Evolutionary conservation across 2,797 vertebrate species (phyloP).

Genomic region (Pyrocephalus nanus): DNA sequence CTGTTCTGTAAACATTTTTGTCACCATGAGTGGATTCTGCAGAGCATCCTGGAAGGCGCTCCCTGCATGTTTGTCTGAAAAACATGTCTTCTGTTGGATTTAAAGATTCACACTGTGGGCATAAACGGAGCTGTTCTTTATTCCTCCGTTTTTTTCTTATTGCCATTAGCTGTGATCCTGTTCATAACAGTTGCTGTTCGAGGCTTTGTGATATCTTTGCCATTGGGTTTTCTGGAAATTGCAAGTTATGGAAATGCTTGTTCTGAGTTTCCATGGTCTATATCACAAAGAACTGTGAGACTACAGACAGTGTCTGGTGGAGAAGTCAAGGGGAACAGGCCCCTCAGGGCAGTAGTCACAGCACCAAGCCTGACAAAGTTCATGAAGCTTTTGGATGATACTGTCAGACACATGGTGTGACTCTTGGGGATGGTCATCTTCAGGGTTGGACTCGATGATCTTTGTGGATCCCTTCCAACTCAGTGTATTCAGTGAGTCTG

Average conservation of each 20-base stretch:
- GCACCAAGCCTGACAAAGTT: background rate
- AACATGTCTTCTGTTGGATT: background rate
- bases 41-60: constrained; percentile 1
- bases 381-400: background rate
- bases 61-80: background rate
- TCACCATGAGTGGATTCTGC: background rate
- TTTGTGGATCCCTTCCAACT: background rate
- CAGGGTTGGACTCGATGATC: background rate
- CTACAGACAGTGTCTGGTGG: background rate
- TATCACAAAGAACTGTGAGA: background rate
- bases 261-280: background rate
- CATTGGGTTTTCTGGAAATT: background rate
- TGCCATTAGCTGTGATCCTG: background rate
- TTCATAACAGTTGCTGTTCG: background rate
- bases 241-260: background rate
- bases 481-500: background rate
- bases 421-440: background rate
- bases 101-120: background rate
- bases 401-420: background rate
- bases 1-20: background rate
- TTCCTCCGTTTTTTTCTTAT: background rate
- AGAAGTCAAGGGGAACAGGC: background rate
- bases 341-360: background rate
- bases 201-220: background rate
- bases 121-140: background rate